phyloP scores from a whole-genome alignment of 2,113 vertebrate species.

The Nipponia nippon region DNA sequence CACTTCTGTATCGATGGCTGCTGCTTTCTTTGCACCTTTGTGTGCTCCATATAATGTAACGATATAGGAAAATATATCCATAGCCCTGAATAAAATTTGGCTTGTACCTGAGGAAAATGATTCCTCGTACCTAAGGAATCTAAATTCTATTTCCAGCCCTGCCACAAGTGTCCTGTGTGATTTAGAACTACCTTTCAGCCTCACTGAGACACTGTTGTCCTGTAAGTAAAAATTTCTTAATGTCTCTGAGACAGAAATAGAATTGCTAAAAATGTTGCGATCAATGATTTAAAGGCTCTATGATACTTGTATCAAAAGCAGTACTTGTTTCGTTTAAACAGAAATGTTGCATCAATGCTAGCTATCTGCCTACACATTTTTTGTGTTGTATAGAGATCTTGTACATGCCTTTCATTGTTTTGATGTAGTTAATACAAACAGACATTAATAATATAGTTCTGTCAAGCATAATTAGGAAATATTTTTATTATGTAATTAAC shows the following conservation, averaged over 20 bases:
- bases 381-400: neutral
- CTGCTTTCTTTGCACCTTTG: neutral
- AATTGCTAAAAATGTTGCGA: neutral
- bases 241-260: neutral
- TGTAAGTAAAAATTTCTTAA: neutral
- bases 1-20: neutral
- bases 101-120: neutral
- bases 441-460: neutral
- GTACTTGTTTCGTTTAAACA: neutral
- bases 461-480: neutral
- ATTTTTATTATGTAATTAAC: neutral
- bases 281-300: neutral
- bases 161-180: neutral
- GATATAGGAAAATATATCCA: neutral
- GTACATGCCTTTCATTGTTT: neutral
- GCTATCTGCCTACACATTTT: neutral
- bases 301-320: neutral
- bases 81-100: neutral
- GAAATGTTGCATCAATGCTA: neutral
- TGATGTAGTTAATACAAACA: neutral
- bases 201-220: neutral
- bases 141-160: neutral
- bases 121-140: neutral
- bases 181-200: neutral
- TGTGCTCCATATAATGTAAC: neutral